phyloP scores from a whole-genome alignment of 92 coral and sea anemone species.

The Parazoanthus darwini region DNA sequence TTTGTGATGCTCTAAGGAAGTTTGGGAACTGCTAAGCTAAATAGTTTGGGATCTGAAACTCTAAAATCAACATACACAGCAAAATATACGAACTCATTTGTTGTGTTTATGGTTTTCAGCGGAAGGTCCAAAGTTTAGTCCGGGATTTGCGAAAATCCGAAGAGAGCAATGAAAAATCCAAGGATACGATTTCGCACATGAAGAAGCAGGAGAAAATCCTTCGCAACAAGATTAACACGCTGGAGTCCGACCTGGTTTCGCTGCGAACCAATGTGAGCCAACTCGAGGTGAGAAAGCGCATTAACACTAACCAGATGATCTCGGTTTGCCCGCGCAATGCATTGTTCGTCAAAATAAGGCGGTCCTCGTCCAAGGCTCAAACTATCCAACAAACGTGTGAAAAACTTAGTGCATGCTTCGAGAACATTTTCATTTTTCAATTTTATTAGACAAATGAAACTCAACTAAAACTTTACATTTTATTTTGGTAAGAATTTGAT shows the following conservation, averaged over 20 bases:
- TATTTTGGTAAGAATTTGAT: too few species aligned
- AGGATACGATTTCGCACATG: slow-evolving; percentile 58
- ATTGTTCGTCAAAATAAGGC: too few species aligned
- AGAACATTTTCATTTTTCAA: too few species aligned
- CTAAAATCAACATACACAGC: too few species aligned
- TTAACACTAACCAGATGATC: not conserved
- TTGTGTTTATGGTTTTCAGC: slow-evolving; percentile 16
- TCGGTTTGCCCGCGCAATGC: too few species aligned
- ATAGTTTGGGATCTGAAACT: not conserved
- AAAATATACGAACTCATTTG: too few species aligned
- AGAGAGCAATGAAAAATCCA: slow-evolving; percentile 64
- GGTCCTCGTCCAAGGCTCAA: too few species aligned
- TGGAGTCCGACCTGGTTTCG: slow-evolving; percentile 56
- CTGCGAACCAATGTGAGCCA: slow-evolving; percentile 45
- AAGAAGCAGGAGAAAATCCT: slow-evolving; percentile 53
- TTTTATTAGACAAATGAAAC: too few species aligned
- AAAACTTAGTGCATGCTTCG: too few species aligned
- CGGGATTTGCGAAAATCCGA: slow-evolving; percentile 57
- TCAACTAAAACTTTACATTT: too few species aligned
- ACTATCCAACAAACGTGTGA: too few species aligned
- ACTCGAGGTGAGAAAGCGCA: slow-evolving; percentile 22
- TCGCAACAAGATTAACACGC: slow-evolving; percentile 63
- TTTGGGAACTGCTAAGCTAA: not conserved
- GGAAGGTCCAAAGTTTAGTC: slow-evolving; percentile 54
- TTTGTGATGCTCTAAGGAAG: too few species aligned